phyloP scores from a whole-genome alignment of 2,113 vertebrate species.

The Notarius lentiginosus region DNA sequence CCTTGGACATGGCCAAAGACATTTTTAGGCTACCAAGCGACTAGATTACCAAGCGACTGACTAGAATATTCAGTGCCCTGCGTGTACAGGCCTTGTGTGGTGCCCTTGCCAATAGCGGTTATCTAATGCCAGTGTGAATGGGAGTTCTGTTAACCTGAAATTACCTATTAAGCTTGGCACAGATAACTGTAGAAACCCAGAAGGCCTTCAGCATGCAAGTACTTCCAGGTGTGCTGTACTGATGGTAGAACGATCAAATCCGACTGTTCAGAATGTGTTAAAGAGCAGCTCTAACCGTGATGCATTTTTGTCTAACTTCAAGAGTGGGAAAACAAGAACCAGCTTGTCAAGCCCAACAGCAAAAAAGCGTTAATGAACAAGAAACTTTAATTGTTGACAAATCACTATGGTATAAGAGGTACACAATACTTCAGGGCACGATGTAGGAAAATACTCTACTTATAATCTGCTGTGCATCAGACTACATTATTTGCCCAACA shows the following conservation, averaged over 20 bases:
- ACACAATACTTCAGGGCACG: not conserved
- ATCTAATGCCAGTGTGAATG: not conserved
- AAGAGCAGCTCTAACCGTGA: not conserved
- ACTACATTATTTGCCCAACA: not conserved
- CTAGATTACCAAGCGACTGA: too few species aligned
- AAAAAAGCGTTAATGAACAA: not conserved
- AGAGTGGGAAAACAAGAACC: not conserved
- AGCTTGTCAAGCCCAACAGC: not conserved
- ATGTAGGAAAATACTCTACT: not conserved
- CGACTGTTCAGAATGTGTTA: not conserved
- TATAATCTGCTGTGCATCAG: not conserved
- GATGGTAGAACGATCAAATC: not conserved
- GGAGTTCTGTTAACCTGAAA: not conserved
- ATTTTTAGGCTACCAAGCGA: too few species aligned
- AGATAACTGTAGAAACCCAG: constrained; percentile 23
- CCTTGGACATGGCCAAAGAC: too few species aligned
- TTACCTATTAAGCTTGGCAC: not conserved
- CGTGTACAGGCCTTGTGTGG: not conserved
- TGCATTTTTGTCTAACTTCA: not conserved
- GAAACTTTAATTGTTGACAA: not conserved
- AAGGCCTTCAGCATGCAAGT: not conserved
- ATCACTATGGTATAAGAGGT: not conserved
- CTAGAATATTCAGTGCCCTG: not conserved
- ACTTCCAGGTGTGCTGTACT: constrained; percentile 38
- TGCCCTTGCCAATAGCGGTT: not conserved